Evolutionary conservation across 1,140 invertebrate species (phyloP).

Genomic region (Zaprionus gabonicus): DNA sequence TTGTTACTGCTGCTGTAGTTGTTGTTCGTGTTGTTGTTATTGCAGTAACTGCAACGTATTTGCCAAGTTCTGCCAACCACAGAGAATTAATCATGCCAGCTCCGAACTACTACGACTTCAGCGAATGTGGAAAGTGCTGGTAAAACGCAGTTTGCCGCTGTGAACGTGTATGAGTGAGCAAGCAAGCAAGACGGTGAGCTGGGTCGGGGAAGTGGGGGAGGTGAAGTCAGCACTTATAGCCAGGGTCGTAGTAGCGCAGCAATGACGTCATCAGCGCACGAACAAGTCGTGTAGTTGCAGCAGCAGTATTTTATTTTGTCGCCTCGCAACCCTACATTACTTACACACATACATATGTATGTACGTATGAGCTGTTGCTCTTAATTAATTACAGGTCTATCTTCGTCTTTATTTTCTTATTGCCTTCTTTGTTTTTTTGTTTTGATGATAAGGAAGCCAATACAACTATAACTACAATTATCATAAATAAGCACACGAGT

Average conservation of each 20-base stretch:
- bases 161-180: slow-evolving; percentile 23
- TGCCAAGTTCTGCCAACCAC: slow-evolving; percentile 61
- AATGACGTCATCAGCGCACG: slow-evolving; percentile 71
- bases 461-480: slow-evolving; percentile 30
- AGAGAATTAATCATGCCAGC: slow-evolving; percentile 77
- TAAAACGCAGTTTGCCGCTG: slow-evolving; percentile 65
- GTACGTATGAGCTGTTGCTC: slow-evolving; percentile 33
- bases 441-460: slow-evolving; percentile 54
- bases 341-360: background rate
- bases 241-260: slow-evolving; percentile 64
- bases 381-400: slow-evolving; percentile 73
- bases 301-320: slow-evolving; percentile 9
- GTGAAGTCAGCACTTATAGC: slow-evolving; percentile 56
- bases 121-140: slow-evolving; percentile 57
- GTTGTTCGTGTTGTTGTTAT: slow-evolving; percentile 6
- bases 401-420: slow-evolving; percentile 13
- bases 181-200: slow-evolving; percentile 1
- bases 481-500: slow-evolving; percentile 8
- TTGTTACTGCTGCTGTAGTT: slow-evolving; percentile 14
- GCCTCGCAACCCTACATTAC: background rate
- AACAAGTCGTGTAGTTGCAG: slow-evolving; percentile 19
- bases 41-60: slow-evolving; percentile 23
- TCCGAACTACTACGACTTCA: slow-evolving; percentile 22
- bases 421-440: slow-evolving; percentile 27
- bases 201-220: background rate